Evolutionary conservation across 2,888 invertebrate genomes (phyloP), one percentile per base, ranked within the genome.

Genomic region (Empis stercorea): DNA sequence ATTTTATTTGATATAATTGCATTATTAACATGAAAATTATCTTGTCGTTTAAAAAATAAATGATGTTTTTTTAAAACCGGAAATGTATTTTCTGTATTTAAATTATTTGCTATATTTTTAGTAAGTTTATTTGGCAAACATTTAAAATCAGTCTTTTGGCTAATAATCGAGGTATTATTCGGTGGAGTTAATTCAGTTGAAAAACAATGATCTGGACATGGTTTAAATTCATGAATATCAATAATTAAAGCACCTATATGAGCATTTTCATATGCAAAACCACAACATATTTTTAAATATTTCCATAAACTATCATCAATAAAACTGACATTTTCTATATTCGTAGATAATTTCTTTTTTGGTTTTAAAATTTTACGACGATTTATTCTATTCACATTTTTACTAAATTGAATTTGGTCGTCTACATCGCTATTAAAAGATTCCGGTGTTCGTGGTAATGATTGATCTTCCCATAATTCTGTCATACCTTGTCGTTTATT

Each of bases 1-100:
- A 34, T n/a, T n/a, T 34, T 3, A n/a, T 34, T 13, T 34, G 34
- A 27, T 27, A 27, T 34, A 34, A n/a, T n/a, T 39, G 6, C 11
- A 49, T 61, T 61, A 44, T 56, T 57, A 44, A 57, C 55, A n/a
- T 62, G 63, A 58, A 66, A 64, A 51, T 59, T 61, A 47, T 65
- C 66, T 41, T 63, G 63, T 56, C 68, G 59, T 55, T 65, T 68
- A 46, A 58, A 67, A 53, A 61, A 69, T 48, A 69, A 58, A 54
- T 66, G 69, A 58, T 70, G 68, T 52, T 69, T 69, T 54, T 69
- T 69, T 7, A 70, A 56, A 15, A 61, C 64, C 45, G 61, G 61
- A 42, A 61, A 60, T 14, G 57, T 53, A 38, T 47, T 50, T 32
- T 15, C 36, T 16, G 49, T 10, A 37, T 41, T 52, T 17, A 46